These are phyloP conservation scores for Pseudorasbora parva DNA, from an alignment of 2,113 vertebrate species.

Conservation along the genomic window DNA sequence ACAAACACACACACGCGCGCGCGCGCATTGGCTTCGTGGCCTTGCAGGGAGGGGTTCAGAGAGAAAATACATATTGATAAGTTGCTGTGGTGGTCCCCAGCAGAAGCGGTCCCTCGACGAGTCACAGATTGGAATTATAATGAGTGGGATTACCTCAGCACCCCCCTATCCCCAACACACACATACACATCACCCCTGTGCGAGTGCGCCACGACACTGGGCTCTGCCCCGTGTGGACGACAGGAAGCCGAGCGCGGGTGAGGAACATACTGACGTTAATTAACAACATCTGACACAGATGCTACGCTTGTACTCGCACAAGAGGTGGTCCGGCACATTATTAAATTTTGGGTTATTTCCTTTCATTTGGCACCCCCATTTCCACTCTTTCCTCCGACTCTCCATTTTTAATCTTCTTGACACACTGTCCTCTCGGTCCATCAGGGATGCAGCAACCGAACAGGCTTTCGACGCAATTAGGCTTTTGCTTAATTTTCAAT, in stretches of 20 bases:
- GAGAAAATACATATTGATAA: conserved; percentile 77
- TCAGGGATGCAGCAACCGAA: conserved; percentile 62
- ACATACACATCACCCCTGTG: conserved; percentile 61
- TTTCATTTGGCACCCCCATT: conserved; percentile 67
- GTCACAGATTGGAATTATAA: conserved; percentile 80
- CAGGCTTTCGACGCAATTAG: conserved; percentile 72
- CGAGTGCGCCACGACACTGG: conserved; percentile 65
- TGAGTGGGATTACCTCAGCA: conserved; percentile 80
- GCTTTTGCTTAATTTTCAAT: conserved; percentile 72
- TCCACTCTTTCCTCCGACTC: conserved; percentile 62
- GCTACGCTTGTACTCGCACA: conserved; percentile 78
- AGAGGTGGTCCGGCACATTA: conserved; percentile 82
- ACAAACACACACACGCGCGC: conserved; percentile 32
- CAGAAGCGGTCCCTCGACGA: conserved; percentile 68
- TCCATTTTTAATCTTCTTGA: conserved; percentile 77
- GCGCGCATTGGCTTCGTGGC: conserved; percentile 7
- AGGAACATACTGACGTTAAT: conserved; percentile 83
- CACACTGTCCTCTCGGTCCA: conserved; percentile 70
- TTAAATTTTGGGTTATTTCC: conserved; percentile 80
- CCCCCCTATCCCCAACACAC: conserved; percentile 59
- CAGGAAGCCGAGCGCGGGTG: conserved; percentile 77
- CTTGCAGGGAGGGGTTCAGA: conserved; percentile 56
- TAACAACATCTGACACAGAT: conserved; percentile 86
- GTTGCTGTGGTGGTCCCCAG: conserved; percentile 65
- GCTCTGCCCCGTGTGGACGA: conserved; percentile 72